Conservation (phyloP, 2,888 invertebrate genomes). For the Thereva unica region DNA sequence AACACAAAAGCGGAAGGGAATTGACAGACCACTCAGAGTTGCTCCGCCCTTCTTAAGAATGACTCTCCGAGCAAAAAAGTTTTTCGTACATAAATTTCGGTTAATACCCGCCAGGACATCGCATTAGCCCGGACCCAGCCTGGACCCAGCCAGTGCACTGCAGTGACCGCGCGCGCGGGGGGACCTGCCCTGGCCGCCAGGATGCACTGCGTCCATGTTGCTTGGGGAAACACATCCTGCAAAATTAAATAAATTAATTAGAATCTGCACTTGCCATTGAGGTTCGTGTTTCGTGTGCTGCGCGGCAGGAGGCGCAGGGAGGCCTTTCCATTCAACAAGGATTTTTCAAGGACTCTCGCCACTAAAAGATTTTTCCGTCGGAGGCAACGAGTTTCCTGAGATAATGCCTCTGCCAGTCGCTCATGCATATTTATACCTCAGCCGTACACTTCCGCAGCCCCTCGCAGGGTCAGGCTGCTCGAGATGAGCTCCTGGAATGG, state of each 20-base stretch:
- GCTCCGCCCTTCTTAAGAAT: background rate
- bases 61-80: constrained; percentile 11
- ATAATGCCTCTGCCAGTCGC: constrained; percentile 18
- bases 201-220: background rate
- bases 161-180: background rate
- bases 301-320: background rate
- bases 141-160: constrained; percentile 1
- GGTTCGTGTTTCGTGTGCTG: background rate
- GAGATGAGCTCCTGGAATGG: constrained; percentile 23
- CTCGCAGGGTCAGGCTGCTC: background rate
- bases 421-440: constrained; percentile 26
- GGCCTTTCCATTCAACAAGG: background rate
- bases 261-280: constrained; percentile 22
- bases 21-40: constrained; percentile 28
- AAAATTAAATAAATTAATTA: constrained; percentile 33
- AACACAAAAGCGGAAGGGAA: background rate
- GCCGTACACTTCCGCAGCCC: too few relatives aligned
- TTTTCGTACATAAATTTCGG: constrained; percentile 23
- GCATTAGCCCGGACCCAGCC: constrained; percentile 6
- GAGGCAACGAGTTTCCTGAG: constrained; percentile 29
- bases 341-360: constrained; percentile 1
- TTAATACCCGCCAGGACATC: constrained; percentile 9
- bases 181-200: background rate
- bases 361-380: constrained; percentile 20
- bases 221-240: constrained; percentile 1